Evolutionary conservation across 2,113 vertebrate genomes (phyloP).

Genomic region (Nerophis ophidion): DNA sequence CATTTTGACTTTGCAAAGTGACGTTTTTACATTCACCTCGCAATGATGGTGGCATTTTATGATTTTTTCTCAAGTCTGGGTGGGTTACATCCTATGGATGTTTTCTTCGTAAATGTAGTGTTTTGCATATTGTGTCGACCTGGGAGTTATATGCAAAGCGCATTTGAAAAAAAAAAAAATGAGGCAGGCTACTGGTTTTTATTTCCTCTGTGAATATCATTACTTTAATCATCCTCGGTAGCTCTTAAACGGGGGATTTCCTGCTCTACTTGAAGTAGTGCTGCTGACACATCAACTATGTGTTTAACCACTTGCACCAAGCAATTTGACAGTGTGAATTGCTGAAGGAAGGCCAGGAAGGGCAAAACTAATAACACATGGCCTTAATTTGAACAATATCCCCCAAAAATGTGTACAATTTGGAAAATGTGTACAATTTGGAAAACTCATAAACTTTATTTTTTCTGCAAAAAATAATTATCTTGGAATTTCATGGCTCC

Average conservation of each 20-base stretch:
- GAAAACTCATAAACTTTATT: too few relatives aligned
- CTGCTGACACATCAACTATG: not conserved
- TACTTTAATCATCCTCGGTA: not conserved
- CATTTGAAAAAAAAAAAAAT: not conserved
- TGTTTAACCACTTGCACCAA: too few relatives aligned
- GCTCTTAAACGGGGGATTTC: not conserved
- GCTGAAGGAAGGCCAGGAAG: not conserved
- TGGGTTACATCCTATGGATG: too few relatives aligned
- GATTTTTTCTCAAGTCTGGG: not conserved
- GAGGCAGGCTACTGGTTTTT: not conserved
- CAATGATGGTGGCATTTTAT: not conserved
- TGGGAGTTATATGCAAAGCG: too few relatives aligned
- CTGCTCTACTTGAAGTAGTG: not conserved
- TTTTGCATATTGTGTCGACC: too few relatives aligned
- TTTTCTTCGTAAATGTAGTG: too few relatives aligned
- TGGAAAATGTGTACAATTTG: too few relatives aligned
- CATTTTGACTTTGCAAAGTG: not conserved
- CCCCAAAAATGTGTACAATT: too few relatives aligned
- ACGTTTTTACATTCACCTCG: not conserved
- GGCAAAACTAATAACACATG: too few relatives aligned
- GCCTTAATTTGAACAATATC: too few relatives aligned
- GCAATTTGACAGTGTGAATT: not conserved
- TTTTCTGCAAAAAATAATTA: too few relatives aligned
- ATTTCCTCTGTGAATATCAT: not conserved
- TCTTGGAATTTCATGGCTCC: too few relatives aligned